Evolutionary conservation across 2,113 vertebrate species (phyloP), one percentile per base, ranked within the genome.

Genomic region (Buteo buteo): DNA sequence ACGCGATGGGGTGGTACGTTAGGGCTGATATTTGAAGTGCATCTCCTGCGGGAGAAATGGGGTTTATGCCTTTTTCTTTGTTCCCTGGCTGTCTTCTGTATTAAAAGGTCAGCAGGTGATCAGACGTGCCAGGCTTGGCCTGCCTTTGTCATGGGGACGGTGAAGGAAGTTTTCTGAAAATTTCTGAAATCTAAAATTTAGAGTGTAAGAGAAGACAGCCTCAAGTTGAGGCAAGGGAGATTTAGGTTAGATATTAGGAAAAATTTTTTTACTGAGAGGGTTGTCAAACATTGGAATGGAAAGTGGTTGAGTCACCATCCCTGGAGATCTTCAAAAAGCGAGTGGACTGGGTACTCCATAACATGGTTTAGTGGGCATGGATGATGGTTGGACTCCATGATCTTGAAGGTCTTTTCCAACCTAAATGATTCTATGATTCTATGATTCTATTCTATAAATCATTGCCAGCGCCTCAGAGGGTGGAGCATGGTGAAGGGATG

Each of bases 1-100:
- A 3, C 6, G 26, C 15, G 1, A 4, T 18, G 19, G 49, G 32
- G 16, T 40, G 4, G 3, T 45, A 10, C 3, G 3, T 52, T n/a
- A 29, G 28, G 42, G n/a, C 28, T 64, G 61, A 38, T 9, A 6
- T 42, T 44, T 47, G 44, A 77, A 59, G 11, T 20, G 52, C 24
- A 9, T 69, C 45, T 72, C 22, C 31, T 36, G 7, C 13, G 17
- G 36, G 3, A 81, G 22, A 89, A 87, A 50, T 38, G 3, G 59
- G 16, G 8, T 36, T 86, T 62, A 25, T 57, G 15, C 15, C 25
- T 71, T 88, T 74, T 13, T 32, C 25, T 74, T 82, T 47, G 40
- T 20, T 26, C 25, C 2, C 1, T 8, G 25, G 22, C 29, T 62
- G 3, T 55, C 49, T 49, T 49, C 45, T 58, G 2, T 29, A 40